Evolutionary conservation across 2,888 invertebrate genomes (phyloP), one percentile per base, ranked within the genome.

Genomic region (Phengaris alcon): DNA sequence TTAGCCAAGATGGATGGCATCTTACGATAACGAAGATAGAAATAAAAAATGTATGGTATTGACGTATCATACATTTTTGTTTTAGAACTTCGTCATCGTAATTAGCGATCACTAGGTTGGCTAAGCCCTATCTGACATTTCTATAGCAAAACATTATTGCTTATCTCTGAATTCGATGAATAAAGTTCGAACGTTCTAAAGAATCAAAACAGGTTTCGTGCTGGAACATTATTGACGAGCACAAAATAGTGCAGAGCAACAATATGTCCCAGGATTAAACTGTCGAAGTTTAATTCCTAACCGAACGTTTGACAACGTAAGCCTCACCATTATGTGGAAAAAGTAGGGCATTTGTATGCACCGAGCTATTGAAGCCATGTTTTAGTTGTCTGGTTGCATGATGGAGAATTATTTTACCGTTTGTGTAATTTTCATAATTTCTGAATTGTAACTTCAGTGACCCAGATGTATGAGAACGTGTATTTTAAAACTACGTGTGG

Each of bases 221-320:
- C 10, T 59, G 59, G 22, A 44, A 64, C 35, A 64, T 12, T 64
- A 64, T 13, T 64, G 64, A 64, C 35, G 13, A 6, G 6, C 48
- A 70, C 51, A 51, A 51, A 72, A 70, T 51, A 59, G 64, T 64
- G 15, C 35, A 22, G 64, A 64, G 10, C 48, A 51, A 52, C 15
- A 54, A 72, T 72, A 72, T 72, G 54, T 72, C 13, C 70, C 48
- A 9, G 72, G 72, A 72, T 72, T 72, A 72, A 72, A 72, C 54
- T 72, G 72, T 72, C 72, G 54, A 52, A 52, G 72, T 35, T 52
- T 35, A 72, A 52, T 54, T 35, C 52, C 51, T 22, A 15, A 72
- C 54, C 13, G 72, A 72, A 72, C 72, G 72, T 72, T 72, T 72
- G 72, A 72, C 72, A 72, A 54, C 54, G 10, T 72, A 72, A 72